Percentiles rank a stretch among this genome's conserved stretches.
Conservation (phyloP, 2,888 invertebrate species). For the Chelonus formosanus region DNA sequence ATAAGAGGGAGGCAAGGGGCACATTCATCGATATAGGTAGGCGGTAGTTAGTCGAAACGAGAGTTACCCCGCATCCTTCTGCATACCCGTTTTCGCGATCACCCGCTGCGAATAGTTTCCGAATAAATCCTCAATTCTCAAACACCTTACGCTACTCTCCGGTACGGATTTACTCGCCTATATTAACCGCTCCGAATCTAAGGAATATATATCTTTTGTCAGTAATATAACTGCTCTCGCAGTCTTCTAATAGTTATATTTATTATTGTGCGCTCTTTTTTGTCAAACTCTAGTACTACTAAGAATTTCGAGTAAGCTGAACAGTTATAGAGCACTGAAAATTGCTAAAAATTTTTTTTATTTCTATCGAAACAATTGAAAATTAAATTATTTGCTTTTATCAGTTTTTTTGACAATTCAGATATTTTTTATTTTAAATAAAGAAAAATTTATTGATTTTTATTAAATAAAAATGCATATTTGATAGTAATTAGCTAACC, state of each 20-base stretch:
- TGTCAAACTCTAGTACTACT: too few species aligned
- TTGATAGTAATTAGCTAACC: too few species aligned
- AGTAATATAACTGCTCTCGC: conserved; percentile 14
- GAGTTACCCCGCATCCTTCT: conserved; percentile 45
- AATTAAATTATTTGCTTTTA: too few species aligned
- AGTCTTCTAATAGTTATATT: conserved; percentile 7
- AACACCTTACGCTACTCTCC: conserved; percentile 56
- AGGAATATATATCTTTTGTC: too few species aligned
- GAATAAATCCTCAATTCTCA: conserved; percentile 63
- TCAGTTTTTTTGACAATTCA: too few species aligned
- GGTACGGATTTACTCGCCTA: conserved; percentile 58
- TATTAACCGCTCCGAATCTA: neutral
- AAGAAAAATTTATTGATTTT: neutral
- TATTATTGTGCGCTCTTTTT: too few species aligned
- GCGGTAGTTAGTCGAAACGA: conserved; percentile 21
- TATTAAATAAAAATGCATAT: neutral
- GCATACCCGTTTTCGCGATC: conserved; percentile 38
- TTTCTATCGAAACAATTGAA: too few species aligned
- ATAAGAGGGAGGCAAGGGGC: conserved; percentile 24
- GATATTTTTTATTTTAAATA: too few species aligned
- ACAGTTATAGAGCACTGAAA: too few species aligned
- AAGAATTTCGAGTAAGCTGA: too few species aligned
- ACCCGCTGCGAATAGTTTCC: conserved; percentile 58
- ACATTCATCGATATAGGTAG: conserved; percentile 27
- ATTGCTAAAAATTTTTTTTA: too few species aligned